Conservation (phyloP, 2,113 vertebrate genomes). For the Cathartes aura region DNA sequence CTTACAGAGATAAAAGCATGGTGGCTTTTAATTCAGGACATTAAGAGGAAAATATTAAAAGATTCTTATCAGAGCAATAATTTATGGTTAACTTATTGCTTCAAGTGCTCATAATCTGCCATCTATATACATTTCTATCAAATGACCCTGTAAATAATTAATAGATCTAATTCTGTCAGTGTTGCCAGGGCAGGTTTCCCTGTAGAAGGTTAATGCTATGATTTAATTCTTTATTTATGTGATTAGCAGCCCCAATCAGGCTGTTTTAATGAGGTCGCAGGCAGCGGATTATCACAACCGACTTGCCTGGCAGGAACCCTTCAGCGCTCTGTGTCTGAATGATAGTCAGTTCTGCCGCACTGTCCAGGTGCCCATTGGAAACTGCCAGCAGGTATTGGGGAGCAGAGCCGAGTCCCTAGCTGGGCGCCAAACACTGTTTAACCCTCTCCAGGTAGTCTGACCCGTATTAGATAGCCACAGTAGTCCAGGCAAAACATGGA, state of each 20-base stretch:
- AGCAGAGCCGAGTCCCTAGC: not conserved
- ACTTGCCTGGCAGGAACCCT: not conserved
- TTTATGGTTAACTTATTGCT: constrained; percentile 47
- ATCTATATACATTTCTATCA: constrained; percentile 59
- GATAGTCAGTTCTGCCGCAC: not conserved
- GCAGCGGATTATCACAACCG: not conserved
- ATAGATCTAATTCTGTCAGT: constrained; percentile 62
- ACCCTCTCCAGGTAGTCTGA: not conserved
- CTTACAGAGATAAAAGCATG: not conserved
- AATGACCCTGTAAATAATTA: constrained; percentile 68
- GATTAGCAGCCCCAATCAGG: constrained; percentile 46
- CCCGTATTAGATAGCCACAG: not conserved
- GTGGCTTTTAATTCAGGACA: constrained; percentile 9
- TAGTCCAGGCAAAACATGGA: not conserved
- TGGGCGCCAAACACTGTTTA: not conserved
- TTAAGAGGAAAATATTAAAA: constrained; percentile 31
- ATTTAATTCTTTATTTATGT: constrained; percentile 68
- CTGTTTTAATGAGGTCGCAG: constrained; percentile 41
- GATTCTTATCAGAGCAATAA: constrained; percentile 12
- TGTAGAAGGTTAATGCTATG: constrained; percentile 65
- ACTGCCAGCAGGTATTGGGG: not conserved
- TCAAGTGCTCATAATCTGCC: constrained; percentile 50
- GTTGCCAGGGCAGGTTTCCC: constrained; percentile 57
- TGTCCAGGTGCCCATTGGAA: not conserved
- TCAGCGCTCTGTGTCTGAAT: not conserved